Evolutionary conservation across 2,113 vertebrate species (phyloP).

Genomic region (Nannobrachium achirus): DNA sequence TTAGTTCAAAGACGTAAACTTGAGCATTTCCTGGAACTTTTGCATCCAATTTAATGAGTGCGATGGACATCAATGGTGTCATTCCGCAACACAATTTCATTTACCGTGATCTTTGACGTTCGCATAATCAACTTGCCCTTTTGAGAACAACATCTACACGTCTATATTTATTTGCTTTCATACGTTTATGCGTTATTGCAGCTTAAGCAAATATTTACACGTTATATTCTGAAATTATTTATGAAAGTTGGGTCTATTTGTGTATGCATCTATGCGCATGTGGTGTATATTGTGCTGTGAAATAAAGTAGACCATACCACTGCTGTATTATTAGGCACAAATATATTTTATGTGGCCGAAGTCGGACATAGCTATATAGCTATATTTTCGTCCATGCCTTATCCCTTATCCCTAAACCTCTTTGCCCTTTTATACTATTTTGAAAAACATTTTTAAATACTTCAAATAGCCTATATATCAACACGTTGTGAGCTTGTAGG

Average conservation of each 20-base stretch:
- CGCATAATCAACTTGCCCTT: constrained; percentile 14
- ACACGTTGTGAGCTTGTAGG: too few species aligned
- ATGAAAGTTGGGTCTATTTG: constrained; percentile 60
- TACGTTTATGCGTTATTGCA: constrained; percentile 48
- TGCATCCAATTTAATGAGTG: not conserved
- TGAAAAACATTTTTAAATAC: too few species aligned
- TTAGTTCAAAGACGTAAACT: too few species aligned
- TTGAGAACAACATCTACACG: not conserved
- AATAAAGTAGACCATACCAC: constrained; percentile 65
- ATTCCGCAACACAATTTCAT: not conserved
- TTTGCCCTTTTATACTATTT: too few species aligned
- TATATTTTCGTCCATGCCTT: too few species aligned
- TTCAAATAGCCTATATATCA: too few species aligned
- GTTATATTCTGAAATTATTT: constrained; percentile 50
- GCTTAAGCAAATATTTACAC: constrained; percentile 15
- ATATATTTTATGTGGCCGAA: too few species aligned
- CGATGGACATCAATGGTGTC: not conserved
- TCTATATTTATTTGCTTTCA: constrained; percentile 72
- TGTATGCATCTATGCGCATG: constrained; percentile 79
- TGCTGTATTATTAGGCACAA: constrained; percentile 13
- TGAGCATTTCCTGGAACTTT: constrained; percentile 14
- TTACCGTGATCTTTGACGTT: constrained; percentile 14
- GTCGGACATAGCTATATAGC: too few species aligned
- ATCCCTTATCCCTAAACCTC: constrained; percentile 35
- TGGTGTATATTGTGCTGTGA: constrained; percentile 73